Evolutionary conservation across 92 coral and sea anemone genomes (phyloP).

Genomic region (Blastomussa wellsi): DNA sequence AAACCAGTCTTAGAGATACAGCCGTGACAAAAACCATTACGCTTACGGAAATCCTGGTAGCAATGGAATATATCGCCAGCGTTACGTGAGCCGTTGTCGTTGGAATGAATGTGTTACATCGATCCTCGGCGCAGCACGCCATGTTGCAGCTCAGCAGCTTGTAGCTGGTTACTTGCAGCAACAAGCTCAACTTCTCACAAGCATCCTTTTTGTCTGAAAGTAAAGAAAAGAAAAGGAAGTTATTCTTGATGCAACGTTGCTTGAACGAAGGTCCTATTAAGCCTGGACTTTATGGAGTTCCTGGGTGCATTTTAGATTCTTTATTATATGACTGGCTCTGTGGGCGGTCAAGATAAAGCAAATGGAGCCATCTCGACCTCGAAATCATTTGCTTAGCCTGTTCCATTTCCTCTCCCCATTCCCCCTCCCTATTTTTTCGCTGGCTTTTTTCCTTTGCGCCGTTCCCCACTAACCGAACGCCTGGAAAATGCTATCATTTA

Average conservation of each 20-base stretch:
- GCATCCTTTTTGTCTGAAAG: conserved; percentile 20
- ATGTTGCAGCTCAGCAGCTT: conserved; percentile 19
- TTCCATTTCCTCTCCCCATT: too few species aligned
- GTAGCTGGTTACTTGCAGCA: background rate
- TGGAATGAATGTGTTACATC: conserved; percentile 18
- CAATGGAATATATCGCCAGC: background rate
- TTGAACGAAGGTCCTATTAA: too few species aligned
- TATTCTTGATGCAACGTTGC: background rate
- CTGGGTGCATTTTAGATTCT: too few species aligned
- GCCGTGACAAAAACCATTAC: background rate
- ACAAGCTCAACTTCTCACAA: conserved; percentile 5
- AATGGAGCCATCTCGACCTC: too few species aligned
- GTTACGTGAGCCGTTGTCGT: background rate
- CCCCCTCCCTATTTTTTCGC: too few species aligned
- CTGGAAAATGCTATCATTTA: too few species aligned
- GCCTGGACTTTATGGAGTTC: too few species aligned
- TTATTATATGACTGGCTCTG: too few species aligned
- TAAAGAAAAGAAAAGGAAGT: background rate
- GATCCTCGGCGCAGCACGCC: conserved; percentile 13
- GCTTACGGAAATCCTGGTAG: background rate
- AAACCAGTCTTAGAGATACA: background rate
- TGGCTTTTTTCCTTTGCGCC: too few species aligned
- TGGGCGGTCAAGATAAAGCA: too few species aligned
- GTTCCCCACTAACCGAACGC: too few species aligned
- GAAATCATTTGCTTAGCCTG: too few species aligned